A percentile compares a stretch with the other conserved stretches of the same genome.
These are phyloP conservation scores for Dicycla oo DNA, from an alignment of 2,888 invertebrate species.

Conservation along the genomic window DNA sequence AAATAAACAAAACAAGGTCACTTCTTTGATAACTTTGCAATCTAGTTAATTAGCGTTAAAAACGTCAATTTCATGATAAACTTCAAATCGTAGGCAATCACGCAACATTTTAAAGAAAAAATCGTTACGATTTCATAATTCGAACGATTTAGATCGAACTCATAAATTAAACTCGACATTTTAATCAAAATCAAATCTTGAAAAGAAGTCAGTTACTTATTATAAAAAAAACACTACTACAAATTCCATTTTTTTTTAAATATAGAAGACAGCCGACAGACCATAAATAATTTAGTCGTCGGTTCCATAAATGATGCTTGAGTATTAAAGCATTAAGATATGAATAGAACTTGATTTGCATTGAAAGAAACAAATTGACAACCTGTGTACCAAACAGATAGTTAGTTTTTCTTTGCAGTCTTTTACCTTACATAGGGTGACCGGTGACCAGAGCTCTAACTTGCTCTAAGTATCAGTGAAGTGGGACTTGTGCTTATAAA, in stretches of 20 bases:
- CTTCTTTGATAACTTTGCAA: constrained; percentile 1
- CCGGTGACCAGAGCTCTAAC: constrained; percentile 37
- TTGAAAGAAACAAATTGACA: constrained; percentile 62
- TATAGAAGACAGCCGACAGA: constrained; percentile 25
- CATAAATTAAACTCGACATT: constrained; percentile 54
- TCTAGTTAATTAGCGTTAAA: not conserved
- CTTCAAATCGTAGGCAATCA: not conserved
- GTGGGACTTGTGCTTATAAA: constrained; percentile 6
- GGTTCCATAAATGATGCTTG: constrained; percentile 49
- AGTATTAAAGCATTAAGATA: constrained; percentile 41
- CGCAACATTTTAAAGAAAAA: not conserved
- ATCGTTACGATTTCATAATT: constrained; percentile 25
- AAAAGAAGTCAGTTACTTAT: constrained; percentile 41
- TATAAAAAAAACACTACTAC: constrained; percentile 26
- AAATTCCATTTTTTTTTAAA: constrained; percentile 32
- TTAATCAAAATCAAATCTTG: constrained; percentile 53
- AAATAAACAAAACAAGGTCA: constrained; percentile 12
- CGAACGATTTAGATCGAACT: constrained; percentile 23
- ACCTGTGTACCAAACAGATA: constrained; percentile 35
- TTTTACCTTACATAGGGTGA: constrained; percentile 41
- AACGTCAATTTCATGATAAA: constrained; percentile 21
- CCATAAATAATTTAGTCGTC: constrained; percentile 48
- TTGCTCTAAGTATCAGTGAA: constrained; percentile 28
- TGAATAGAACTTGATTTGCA: constrained; percentile 61
- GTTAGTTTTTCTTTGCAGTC: constrained; percentile 44